phyloP scores from a whole-genome alignment of 1,140 invertebrate genomes.

The Ylistrum balloti region DNA sequence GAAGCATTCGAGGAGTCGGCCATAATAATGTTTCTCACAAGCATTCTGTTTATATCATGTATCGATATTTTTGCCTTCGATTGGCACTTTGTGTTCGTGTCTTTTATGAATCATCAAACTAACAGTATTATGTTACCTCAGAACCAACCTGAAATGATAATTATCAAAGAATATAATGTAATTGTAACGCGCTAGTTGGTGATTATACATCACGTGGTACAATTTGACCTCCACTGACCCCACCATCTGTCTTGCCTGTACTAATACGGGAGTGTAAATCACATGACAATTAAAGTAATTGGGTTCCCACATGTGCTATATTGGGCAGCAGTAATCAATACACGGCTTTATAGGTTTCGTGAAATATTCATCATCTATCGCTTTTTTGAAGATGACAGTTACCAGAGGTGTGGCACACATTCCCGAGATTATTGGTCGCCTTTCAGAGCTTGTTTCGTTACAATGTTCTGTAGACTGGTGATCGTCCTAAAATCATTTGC shows the following conservation, averaged over 20 bases:
- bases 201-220: background rate
- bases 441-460: background rate
- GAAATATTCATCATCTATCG: background rate
- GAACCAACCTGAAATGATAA: background rate
- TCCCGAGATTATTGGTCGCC: background rate
- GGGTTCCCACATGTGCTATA: background rate
- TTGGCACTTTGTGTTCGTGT: background rate
- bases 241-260: background rate
- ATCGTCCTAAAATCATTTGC: too few species aligned
- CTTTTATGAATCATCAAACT: background rate
- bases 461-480: background rate
- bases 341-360: background rate
- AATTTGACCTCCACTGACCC: background rate
- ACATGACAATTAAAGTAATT: slow-evolving; percentile 12
- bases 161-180: too few species aligned
- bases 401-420: background rate
- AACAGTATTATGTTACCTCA: background rate
- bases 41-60: background rate
- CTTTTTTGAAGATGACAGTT: background rate
- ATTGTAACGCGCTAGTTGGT: background rate
- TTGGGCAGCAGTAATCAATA: background rate
- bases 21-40: too few species aligned
- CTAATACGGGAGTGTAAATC: slow-evolving; percentile 24
- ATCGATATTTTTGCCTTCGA: background rate
- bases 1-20: too few species aligned